These are phyloP conservation scores for Etia nguti DNA, from an alignment of 2,113 vertebrate species.

Conservation along the genomic window DNA sequence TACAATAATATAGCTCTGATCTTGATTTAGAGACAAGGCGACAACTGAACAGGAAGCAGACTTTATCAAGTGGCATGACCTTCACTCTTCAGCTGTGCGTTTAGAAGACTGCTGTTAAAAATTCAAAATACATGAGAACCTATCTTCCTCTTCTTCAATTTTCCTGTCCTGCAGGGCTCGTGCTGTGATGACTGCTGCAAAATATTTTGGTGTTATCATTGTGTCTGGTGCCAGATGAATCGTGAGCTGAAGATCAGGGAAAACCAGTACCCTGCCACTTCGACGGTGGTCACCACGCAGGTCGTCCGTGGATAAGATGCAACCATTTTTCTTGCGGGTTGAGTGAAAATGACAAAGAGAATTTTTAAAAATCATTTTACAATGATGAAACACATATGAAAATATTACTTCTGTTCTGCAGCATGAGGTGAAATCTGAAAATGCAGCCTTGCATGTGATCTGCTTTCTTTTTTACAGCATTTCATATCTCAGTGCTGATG, in stretches of 20 bases:
- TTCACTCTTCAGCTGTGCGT: neutral
- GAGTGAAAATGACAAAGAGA: neutral
- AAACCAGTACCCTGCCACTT: accelerated
- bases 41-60: neutral
- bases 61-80: neutral
- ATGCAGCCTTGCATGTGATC: neutral
- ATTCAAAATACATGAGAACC: neutral
- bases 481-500: neutral
- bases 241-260: neutral
- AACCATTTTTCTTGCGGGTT: neutral
- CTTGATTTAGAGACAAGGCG: neutral
- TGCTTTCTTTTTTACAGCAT: neutral
- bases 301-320: accelerated
- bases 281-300: neutral
- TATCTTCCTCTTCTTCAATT: neutral
- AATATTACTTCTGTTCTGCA: neutral
- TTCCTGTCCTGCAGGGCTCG: neutral
- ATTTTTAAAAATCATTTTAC: neutral
- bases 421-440: neutral
- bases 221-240: slow-evolving; percentile 63
- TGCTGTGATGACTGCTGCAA: neutral
- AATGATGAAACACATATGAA: neutral
- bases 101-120: neutral
- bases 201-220: neutral
- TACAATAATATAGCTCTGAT: neutral